Base-by-base conservation (phyloP, 2,113 vertebrate genomes). In the Otus sunia region DNA sequence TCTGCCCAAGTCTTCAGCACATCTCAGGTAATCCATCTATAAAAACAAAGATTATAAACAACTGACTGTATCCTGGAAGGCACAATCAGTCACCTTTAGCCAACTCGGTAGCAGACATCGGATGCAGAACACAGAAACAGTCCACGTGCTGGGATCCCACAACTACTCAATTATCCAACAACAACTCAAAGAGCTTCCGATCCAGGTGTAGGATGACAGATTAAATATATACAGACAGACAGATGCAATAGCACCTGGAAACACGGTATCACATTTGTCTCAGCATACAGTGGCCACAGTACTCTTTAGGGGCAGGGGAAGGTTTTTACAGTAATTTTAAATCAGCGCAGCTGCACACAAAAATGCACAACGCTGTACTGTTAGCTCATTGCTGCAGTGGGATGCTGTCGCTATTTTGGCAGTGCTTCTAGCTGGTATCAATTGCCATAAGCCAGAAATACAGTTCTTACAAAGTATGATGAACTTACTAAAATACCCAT, bases 91-190 rank as follows among this genome's bases (percentile, higher is more conserved):
- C 52, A 55, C 6, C 27, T 36, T 78, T 2, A 62, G 47, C 17
- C 56, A 83, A 13, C 25, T 39, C 27, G 27, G 18, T 23, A 5
- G 6, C 1, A 4, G 59, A 19, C 26, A 23, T 6, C 0, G 0
- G 29, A 64, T 18, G 30, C 41, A 74, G 37, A 66, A 36, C 53
- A 58, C 7, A 8, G 29, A 36, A 55, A 43, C 2, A 32, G 45
- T 36, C 53, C 0, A 0, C 21, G 23, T 43, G 30, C 47, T 37
- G 56, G 52, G 36, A 86, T 83, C 20, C n/a, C 36, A 32, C 36
- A n/a, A n/a, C n/a, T n/a, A n/a, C n/a, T n/a, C n/a, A n/a, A n/a
- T n/a, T 11, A 27, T 1, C 45, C 19, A 92, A 77, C 30, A 72
- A 36, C 41, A 62, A 30, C 56, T 69, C 67, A 45, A 20, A 60